phyloP scores from a whole-genome alignment of 2,113 vertebrate species.

The Ceyx margarethae region DNA sequence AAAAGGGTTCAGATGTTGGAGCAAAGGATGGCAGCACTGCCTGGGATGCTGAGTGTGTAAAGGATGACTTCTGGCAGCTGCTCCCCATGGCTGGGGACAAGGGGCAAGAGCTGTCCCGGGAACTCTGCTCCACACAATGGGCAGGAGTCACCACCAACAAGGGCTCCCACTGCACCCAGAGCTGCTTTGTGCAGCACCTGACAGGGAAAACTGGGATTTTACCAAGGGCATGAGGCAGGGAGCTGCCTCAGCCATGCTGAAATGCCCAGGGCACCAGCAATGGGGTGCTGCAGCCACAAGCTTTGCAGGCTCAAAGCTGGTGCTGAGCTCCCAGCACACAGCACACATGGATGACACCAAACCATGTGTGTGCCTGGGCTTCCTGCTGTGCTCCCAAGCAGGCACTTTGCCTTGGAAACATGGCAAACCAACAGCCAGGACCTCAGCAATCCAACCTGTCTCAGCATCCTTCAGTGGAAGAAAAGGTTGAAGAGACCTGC shows the following conservation, averaged over 20 bases:
- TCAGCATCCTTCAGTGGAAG: background rate
- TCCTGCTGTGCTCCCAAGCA: background rate
- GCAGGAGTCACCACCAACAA: background rate
- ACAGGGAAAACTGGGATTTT: background rate
- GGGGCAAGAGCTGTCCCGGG: background rate
- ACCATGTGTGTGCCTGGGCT: background rate
- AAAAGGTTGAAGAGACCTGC: background rate
- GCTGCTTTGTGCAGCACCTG: background rate
- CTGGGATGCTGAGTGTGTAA: background rate
- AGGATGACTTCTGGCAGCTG: background rate
- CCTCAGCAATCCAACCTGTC: background rate
- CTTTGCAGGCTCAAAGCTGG: fast-evolving
- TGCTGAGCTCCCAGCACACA: background rate
- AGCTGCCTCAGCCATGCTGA: background rate
- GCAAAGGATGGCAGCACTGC: background rate
- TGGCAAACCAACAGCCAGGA: background rate
- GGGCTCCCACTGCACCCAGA: background rate
- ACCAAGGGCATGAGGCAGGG: background rate
- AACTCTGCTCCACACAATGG: background rate
- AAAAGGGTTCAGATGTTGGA: background rate
- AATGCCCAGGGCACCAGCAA: background rate
- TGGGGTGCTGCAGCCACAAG: background rate
- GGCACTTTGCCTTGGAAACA: background rate
- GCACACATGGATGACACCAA: background rate
- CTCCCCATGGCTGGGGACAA: background rate